Base-by-base conservation (phyloP, 2,888 invertebrate genomes). In the Pyralis farinalis region DNA sequence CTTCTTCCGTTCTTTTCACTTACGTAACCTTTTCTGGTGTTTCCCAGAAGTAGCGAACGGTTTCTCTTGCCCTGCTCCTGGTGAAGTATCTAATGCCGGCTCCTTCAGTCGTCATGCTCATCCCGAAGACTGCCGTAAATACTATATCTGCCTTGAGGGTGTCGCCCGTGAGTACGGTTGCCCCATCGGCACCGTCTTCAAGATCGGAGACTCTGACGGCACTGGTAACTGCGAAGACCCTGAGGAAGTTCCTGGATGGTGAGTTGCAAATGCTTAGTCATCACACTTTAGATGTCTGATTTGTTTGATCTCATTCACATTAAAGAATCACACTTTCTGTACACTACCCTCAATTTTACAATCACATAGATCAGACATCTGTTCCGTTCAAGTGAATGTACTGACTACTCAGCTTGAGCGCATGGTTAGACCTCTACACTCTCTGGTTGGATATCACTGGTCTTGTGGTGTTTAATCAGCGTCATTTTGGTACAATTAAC, bases 211-310 rank as follows among this genome's bases (percentile, higher is more conserved):
- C 70, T 88, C 94, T 67, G 97, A 97, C 61, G 97, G 96, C 67
- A 94, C 95, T 60, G 97, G 97, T 57, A 96, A 96, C 91, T 98
- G 97, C 85, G 96, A 96, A 86, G 97, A 97, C 75, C 97, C 97
- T 55, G 97, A 97, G 90, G 96, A 97, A 80, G 97, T 97, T 91
- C 96, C 95, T 83, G 97, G 97, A 92, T 97, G 97, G 97, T 96
- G 85, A 95, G 96, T 91, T 49, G 12, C 16, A 34, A 12, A 25
- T 29, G 16, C 16, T 12, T 31, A 16, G 8, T 11, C 8, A 38
- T 44, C 34, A 27, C 16, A 16, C 40, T 36, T 9, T 28, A 28
- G 11, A 42, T 47, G 40, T 39, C 28, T 39, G 25, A 33, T 25
- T 25, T 25, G 25, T 25, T 25, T 25, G 25, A 25, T 25, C 5